Evolutionary conservation across 2,888 invertebrate species (phyloP).

Genomic region (Drosophila tanythrix): DNA sequence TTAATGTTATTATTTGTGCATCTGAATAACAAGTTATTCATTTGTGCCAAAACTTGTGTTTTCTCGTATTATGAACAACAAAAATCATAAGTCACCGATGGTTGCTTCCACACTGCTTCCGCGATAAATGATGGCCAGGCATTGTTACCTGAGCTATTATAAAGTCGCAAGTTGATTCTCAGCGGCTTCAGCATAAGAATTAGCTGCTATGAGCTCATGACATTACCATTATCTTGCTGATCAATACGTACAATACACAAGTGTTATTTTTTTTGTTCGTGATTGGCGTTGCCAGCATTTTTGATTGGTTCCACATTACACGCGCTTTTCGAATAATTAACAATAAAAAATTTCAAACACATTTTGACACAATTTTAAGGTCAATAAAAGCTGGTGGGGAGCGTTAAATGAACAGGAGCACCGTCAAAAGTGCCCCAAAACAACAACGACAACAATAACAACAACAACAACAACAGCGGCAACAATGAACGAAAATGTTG

Average conservation of each 20-base stretch:
- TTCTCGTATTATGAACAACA: neutral
- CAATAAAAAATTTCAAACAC: constrained; percentile 75
- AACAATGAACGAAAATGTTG: constrained; percentile 46
- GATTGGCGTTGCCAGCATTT: constrained; percentile 35
- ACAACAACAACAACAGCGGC: constrained; percentile 5
- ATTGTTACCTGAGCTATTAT: neutral
- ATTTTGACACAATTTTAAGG: constrained; percentile 82
- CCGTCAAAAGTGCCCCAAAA: constrained; percentile 35
- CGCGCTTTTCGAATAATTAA: constrained; percentile 58
- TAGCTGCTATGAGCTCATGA: neutral
- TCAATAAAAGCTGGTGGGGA: constrained; percentile 72
- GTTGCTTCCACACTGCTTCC: neutral
- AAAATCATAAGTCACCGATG: neutral
- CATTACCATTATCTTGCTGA: constrained; percentile 7
- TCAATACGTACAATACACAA: constrained; percentile 9
- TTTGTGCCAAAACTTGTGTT: neutral
- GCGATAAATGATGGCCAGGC: neutral
- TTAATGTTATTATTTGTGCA: neutral
- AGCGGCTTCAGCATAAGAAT: neutral
- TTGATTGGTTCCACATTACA: constrained; percentile 54
- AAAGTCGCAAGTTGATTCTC: neutral
- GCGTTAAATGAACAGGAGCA: constrained; percentile 48
- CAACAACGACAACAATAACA: constrained; percentile 13
- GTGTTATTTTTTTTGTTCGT: constrained; percentile 1
- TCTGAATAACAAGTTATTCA: neutral